phyloP scores from a whole-genome alignment of 1,140 invertebrate species.

The Atta cephalotes region DNA sequence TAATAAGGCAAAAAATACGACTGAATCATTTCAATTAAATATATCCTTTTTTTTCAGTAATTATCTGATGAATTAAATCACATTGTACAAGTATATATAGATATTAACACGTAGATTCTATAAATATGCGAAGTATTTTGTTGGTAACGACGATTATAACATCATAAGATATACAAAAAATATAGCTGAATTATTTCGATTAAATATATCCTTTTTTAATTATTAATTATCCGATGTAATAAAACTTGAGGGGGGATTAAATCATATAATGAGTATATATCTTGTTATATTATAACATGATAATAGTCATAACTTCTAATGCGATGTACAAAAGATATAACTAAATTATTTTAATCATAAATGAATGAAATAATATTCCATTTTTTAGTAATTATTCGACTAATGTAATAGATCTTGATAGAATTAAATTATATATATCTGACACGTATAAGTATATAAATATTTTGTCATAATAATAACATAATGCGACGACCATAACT shows the following conservation, averaged over 20 bases:
- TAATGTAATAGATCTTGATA: constrained; percentile 30
- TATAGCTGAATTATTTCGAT: neutral
- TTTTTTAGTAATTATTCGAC: neutral
- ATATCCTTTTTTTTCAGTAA: neutral
- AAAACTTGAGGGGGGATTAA: constrained; percentile 55
- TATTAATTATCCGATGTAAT: neutral
- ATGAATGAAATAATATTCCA: neutral
- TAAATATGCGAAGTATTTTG: neutral
- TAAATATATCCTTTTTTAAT: neutral
- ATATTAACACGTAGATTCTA: too few relatives aligned
- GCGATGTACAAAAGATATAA: neutral
- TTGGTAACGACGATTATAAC: neutral
- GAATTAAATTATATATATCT: constrained; percentile 31
- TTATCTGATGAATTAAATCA: constrained; percentile 37
- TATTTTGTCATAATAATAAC: neutral
- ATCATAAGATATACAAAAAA: neutral
- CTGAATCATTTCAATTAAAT: neutral
- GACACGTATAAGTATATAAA: too few relatives aligned
- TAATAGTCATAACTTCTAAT: neutral
- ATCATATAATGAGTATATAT: neutral
- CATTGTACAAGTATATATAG: too few relatives aligned
- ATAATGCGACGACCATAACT: neutral
- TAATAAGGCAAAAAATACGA: neutral
- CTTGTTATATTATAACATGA: neutral
- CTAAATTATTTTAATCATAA: neutral